A percentile compares a stretch with the other conserved stretches of the same genome.
These are phyloP conservation scores for Ailurus styani DNA, from an alignment of 2,113 vertebrate species.

Conservation along the genomic window DNA sequence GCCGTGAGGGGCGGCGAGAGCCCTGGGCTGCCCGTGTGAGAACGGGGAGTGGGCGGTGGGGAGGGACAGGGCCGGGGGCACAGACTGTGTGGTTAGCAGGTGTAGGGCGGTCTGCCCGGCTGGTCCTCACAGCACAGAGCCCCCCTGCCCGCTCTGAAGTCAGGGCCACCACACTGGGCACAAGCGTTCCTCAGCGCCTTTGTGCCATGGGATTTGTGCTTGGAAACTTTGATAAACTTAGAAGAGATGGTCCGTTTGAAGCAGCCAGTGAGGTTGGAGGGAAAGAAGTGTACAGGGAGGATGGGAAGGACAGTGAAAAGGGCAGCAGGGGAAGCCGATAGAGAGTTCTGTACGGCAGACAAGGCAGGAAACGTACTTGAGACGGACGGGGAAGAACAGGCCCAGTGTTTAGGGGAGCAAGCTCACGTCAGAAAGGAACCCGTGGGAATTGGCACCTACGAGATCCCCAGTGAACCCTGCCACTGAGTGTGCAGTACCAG, in stretches of 20 bases:
- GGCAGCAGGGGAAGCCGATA: neutral
- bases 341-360: fast-evolving
- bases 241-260: slow-evolving; percentile 28
- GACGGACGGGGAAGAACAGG: fast-evolving
- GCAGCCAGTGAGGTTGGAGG: neutral
- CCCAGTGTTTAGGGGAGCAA: neutral
- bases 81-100: fast-evolving
- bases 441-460: neutral
- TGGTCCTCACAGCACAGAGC: neutral
- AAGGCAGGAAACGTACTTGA: neutral
- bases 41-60: neutral
- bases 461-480: neutral
- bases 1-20: neutral
- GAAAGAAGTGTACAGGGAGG: neutral
- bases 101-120: fast-evolving
- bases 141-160: neutral
- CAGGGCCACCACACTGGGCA: neutral
- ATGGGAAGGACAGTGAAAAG: neutral
- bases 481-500: neutral
- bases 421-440: neutral
- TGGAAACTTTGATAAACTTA: slow-evolving; percentile 39
- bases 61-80: neutral
- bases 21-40: neutral
- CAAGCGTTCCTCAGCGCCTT: neutral
- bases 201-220: neutral